These are phyloP conservation scores for Centroberyx gerrardi DNA, from an alignment of 2,797 vertebrate species.

Conservation along the genomic window DNA sequence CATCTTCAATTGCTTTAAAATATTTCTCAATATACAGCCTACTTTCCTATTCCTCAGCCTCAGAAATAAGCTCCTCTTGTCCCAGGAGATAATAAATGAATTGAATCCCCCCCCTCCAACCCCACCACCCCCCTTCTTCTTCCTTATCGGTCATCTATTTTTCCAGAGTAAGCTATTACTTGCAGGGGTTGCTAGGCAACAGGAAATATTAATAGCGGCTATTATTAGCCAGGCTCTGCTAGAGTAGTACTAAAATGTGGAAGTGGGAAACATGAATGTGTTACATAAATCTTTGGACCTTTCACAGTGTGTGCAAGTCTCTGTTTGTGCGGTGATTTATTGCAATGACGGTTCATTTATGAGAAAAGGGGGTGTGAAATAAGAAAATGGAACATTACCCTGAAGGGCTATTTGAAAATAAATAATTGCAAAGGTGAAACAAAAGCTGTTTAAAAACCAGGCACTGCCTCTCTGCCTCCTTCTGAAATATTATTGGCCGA, in stretches of 20 bases:
- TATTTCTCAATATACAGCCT: slow-evolving; percentile 90
- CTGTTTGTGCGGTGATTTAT: slow-evolving; percentile 99
- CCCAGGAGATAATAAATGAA: slow-evolving; percentile 99
- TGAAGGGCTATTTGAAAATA: slow-evolving; percentile 99
- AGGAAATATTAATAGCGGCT: slow-evolving; percentile 99
- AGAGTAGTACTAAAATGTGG: slow-evolving; percentile 99
- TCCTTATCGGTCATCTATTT: slow-evolving; percentile 99
- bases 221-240: slow-evolving; percentile 99
- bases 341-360: slow-evolving; percentile 99
- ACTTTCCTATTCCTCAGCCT: slow-evolving; percentile 94
- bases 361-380: slow-evolving; percentile 99
- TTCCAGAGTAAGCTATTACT: slow-evolving; percentile 99
- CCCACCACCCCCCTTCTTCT: slow-evolving; percentile 76
- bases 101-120: slow-evolving; percentile 87
- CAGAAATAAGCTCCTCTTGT: slow-evolving; percentile 98
- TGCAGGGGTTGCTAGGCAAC: slow-evolving; percentile 98
- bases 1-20: slow-evolving; percentile 87
- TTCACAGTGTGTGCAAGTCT: slow-evolving; percentile 97
- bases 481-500: slow-evolving; percentile 55
- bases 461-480: slow-evolving; percentile 66
- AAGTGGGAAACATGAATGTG: slow-evolving; percentile 99
- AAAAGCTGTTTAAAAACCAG: slow-evolving; percentile 94
- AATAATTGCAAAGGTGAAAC: slow-evolving; percentile 99
- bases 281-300: slow-evolving; percentile 99
- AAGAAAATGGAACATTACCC: slow-evolving; percentile 99